Evolutionary conservation across 2,888 invertebrate genomes (phyloP).

Genomic region (Stegophylla sp.): DNA sequence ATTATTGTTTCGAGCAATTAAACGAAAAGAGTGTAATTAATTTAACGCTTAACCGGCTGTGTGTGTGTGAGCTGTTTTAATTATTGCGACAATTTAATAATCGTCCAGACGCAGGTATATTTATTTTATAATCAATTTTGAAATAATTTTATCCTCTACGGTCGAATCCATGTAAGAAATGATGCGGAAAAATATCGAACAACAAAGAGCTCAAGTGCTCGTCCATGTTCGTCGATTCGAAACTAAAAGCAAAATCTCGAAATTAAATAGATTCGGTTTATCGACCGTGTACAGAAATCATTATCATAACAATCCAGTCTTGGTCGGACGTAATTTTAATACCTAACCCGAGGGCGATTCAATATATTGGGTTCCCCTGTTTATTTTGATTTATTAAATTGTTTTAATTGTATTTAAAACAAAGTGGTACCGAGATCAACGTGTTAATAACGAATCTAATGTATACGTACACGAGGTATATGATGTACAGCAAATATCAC

Average conservation of each 20-base stretch:
- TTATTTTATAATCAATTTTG: constrained; percentile 3
- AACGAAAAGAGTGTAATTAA: neutral
- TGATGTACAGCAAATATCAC: neutral
- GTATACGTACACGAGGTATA: neutral
- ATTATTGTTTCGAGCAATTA: neutral
- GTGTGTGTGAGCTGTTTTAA: neutral
- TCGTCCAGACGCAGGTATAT: neutral
- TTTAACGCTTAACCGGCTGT: neutral
- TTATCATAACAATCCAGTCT: constrained; percentile 21
- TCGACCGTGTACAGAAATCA: constrained; percentile 26
- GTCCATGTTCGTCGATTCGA: constrained; percentile 37
- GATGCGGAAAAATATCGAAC: constrained; percentile 46
- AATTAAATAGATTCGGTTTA: constrained; percentile 41
- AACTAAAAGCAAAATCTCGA: constrained; percentile 47
- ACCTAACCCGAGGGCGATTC: neutral
- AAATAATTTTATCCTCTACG: constrained; percentile 5
- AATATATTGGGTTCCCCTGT: neutral
- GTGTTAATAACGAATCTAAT: constrained; percentile 8
- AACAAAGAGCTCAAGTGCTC: constrained; percentile 25
- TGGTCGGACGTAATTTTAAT: constrained; percentile 24
- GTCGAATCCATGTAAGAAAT: constrained; percentile 26
- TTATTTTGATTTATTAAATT: constrained; percentile 21
- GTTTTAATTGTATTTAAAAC: constrained; percentile 7
- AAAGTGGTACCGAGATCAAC: neutral
- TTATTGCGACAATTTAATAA: neutral